Conservation (phyloP, 2,888 invertebrate genomes). For the Eupithecia exiguata region DNA sequence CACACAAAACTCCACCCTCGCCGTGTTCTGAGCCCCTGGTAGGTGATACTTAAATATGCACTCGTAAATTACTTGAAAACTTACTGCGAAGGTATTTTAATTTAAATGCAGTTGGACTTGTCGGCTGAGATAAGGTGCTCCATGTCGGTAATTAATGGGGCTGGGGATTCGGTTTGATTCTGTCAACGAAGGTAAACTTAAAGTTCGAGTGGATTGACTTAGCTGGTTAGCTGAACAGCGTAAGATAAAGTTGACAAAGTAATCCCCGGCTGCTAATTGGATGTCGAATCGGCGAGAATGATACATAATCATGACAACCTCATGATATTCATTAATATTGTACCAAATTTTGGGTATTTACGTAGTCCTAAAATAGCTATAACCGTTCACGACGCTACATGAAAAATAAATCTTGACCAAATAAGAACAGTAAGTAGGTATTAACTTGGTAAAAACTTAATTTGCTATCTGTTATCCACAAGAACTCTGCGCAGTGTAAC, state of each 20-base stretch:
- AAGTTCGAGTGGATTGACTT: slow-evolving; percentile 11
- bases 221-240: not conserved
- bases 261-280: not conserved
- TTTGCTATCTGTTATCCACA: not conserved
- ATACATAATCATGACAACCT: not conserved
- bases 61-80: slow-evolving; percentile 82
- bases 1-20: slow-evolving; percentile 85
- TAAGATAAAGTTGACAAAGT: not conserved
- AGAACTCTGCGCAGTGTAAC: not conserved
- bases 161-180: slow-evolving; percentile 32
- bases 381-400: too few relatives aligned
- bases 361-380: too few relatives aligned
- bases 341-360: not conserved
- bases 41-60: slow-evolving; percentile 82
- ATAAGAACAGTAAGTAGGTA: not conserved
- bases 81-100: slow-evolving; percentile 80
- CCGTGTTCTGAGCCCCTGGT: slow-evolving; percentile 81
- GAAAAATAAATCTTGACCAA: not conserved
- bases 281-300: not conserved
- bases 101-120: slow-evolving; percentile 74
- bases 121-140: slow-evolving; percentile 66
- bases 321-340: not conserved
- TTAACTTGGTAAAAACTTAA: not conserved
- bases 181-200: slow-evolving; percentile 50
- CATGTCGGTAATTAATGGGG: slow-evolving; percentile 52